phyloP scores from a whole-genome alignment of 2,888 invertebrate genomes.

The Lithosia quadra region DNA sequence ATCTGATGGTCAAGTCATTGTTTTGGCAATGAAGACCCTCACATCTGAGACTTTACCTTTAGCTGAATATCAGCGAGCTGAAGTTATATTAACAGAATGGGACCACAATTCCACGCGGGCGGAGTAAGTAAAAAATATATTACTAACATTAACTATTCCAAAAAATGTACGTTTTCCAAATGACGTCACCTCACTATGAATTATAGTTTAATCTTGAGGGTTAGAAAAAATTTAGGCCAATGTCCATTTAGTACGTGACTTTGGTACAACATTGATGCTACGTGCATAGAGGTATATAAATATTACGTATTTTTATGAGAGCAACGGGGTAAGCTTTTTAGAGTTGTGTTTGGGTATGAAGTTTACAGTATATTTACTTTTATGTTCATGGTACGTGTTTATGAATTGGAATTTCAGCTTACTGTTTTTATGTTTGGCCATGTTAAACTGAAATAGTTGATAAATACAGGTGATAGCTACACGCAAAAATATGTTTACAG shows the following conservation, averaged over 20 bases:
- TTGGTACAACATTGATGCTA: constrained; percentile 20
- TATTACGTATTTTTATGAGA: constrained; percentile 31
- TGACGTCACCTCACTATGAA: constrained; percentile 22
- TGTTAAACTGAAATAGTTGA: background rate
- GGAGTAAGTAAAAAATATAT: background rate
- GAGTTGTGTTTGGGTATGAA: constrained; percentile 16
- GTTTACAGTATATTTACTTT: constrained; percentile 23
- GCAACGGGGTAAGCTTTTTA: constrained; percentile 22
- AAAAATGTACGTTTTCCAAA: background rate
- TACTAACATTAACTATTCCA: background rate
- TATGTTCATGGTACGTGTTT: constrained; percentile 25
- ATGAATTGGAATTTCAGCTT: constrained; percentile 19
- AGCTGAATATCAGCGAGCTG: too few relatives aligned
- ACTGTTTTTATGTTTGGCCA: background rate
- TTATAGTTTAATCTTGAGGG: constrained; percentile 29
- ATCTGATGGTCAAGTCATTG: too few relatives aligned
- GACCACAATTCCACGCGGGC: too few relatives aligned
- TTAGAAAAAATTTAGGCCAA: constrained; percentile 26
- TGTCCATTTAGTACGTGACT: constrained; percentile 37
- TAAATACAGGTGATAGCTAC: background rate
- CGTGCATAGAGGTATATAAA: constrained; percentile 7
- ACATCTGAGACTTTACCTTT: too few relatives aligned
- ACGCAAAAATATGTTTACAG: background rate
- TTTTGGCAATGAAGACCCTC: too few relatives aligned
- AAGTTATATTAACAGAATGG: too few relatives aligned